phyloP scores from a whole-genome alignment of 2,113 vertebrate species.

The Eurystomus gularis region DNA sequence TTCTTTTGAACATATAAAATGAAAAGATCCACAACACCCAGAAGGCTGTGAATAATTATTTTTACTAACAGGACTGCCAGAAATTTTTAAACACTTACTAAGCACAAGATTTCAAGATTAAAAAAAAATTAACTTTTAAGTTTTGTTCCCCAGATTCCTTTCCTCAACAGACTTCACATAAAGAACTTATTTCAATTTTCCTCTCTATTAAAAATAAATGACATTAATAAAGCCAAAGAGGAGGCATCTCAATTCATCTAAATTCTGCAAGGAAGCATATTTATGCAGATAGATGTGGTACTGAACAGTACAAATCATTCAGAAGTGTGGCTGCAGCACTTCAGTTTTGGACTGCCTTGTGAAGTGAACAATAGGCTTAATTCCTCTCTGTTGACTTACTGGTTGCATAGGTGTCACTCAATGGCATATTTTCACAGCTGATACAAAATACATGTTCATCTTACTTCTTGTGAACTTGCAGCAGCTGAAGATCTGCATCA shows the following conservation, averaged over 20 bases:
- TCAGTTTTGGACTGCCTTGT: background rate
- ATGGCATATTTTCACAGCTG: background rate
- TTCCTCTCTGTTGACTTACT: background rate
- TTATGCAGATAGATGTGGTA: conserved; percentile 25
- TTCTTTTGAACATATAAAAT: conserved; percentile 73
- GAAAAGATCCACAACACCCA: conserved; percentile 69
- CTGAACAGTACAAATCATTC: background rate
- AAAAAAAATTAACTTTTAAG: conserved; percentile 60
- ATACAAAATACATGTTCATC: background rate
- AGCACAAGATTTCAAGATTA: conserved; percentile 63
- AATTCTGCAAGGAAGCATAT: conserved; percentile 22
- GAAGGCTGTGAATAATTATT: conserved; percentile 71
- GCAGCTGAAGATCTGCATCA: background rate
- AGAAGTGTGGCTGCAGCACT: background rate
- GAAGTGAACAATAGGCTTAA: background rate
- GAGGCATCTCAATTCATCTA: conserved; percentile 50
- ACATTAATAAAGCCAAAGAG: conserved; percentile 60
- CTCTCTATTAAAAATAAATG: conserved; percentile 65
- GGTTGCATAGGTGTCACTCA: background rate
- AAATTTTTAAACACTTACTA: conserved; percentile 72
- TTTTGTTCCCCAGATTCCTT: conserved; percentile 62
- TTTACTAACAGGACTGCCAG: conserved; percentile 70
- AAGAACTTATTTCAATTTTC: conserved; percentile 63
- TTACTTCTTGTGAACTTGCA: background rate
- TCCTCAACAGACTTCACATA: conserved; percentile 58